These are phyloP conservation scores for Mythimna vitellina DNA, from an alignment of 2,888 invertebrate species.

Conservation along the genomic window DNA sequence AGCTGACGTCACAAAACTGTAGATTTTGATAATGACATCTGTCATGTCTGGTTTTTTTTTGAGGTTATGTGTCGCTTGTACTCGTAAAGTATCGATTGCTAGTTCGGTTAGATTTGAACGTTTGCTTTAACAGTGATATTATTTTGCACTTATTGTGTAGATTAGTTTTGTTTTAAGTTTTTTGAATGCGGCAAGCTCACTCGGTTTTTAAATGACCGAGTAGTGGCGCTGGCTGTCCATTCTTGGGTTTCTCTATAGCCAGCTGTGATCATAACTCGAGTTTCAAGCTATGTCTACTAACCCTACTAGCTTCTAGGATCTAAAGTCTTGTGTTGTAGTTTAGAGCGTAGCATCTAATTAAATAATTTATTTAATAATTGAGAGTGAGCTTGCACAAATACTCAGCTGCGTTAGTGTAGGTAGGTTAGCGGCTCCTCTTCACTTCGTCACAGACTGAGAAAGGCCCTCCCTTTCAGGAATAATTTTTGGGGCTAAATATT, in stretches of 20 bases:
- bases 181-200: conserved; percentile 39
- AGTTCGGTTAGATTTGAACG: conserved; percentile 42
- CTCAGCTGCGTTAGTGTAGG: conserved; percentile 42
- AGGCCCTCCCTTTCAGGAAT: neutral
- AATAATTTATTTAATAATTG: conserved; percentile 27
- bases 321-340: conserved; percentile 23
- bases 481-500: neutral
- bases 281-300: neutral
- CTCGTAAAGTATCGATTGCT: conserved; percentile 44
- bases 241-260: neutral
- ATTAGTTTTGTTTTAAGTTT: conserved; percentile 31
- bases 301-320: conserved; percentile 12
- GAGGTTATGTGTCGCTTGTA: conserved; percentile 44
- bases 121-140: conserved; percentile 56
- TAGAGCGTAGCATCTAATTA: conserved; percentile 8
- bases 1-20: conserved; percentile 81
- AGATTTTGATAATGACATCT: conserved; percentile 47
- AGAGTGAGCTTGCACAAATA: conserved; percentile 55
- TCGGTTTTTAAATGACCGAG: neutral
- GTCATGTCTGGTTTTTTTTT: conserved; percentile 41
- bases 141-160: conserved; percentile 50
- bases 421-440: conserved; percentile 29
- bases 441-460: neutral
- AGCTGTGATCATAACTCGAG: neutral
- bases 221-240: neutral